These are phyloP conservation scores for Spea bombifrons DNA, from an alignment of 2,113 vertebrate species.

Conservation along the genomic window DNA sequence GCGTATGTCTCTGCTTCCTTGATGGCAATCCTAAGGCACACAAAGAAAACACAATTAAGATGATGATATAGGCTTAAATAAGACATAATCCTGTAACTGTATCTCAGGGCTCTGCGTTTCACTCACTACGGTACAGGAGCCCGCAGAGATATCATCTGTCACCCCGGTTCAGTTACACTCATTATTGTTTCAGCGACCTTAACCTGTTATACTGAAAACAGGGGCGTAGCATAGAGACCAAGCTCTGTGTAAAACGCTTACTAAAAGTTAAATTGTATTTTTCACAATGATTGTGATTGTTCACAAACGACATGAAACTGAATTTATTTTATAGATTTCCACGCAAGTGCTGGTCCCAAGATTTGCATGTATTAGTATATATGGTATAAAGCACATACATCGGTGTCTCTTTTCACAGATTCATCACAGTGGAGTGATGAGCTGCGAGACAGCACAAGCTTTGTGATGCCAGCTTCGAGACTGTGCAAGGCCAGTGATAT, in stretches of 20 bases:
- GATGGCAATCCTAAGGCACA: not conserved
- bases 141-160: constrained; percentile 31
- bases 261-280: no score
- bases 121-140: constrained; percentile 3
- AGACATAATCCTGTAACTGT: constrained; percentile 29
- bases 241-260: not conserved
- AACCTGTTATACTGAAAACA: constrained; percentile 29
- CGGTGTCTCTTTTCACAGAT: no score
- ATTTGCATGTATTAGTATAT: no score
- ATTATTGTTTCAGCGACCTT: constrained; percentile 8
- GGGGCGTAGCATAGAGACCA: constrained; percentile 16
- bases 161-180: constrained; percentile 13
- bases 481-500: no score
- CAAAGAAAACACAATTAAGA: constrained; percentile 27
- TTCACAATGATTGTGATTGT: no score
- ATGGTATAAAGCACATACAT: no score
- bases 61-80: constrained; percentile 22
- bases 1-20: not conserved
- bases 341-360: no score
- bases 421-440: no score
- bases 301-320: no score
- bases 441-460: no score
- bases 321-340: no score
- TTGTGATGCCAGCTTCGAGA: no score
- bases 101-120: constrained; percentile 24